Evolutionary conservation across 2,113 vertebrate species (phyloP).

Genomic region (Percopsis transmontana): DNA sequence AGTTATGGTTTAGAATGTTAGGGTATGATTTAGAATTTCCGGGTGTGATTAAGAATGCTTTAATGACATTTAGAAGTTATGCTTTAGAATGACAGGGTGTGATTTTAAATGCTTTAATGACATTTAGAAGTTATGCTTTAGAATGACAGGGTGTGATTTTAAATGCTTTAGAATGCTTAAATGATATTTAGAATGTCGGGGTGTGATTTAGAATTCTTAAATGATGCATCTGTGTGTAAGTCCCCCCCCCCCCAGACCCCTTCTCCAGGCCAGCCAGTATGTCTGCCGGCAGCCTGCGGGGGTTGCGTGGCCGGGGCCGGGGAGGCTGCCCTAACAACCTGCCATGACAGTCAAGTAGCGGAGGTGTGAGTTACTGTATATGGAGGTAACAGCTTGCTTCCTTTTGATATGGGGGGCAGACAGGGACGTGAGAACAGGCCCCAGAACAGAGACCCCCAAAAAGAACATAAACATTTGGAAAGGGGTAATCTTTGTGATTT

Average conservation of each 20-base stretch:
- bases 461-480: background rate
- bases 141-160: too few species aligned
- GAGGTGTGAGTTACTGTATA: conserved; percentile 68
- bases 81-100: too few species aligned
- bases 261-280: conserved; percentile 7
- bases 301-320: background rate
- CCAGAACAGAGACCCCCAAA: conserved; percentile 9
- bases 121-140: too few species aligned
- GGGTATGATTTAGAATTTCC: too few species aligned
- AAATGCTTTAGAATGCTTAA: too few species aligned
- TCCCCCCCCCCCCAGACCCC: background rate
- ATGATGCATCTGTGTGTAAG: conserved; percentile 7
- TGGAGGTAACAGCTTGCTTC: conserved; percentile 39
- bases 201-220: too few species aligned
- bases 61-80: too few species aligned
- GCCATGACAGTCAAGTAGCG: conserved; percentile 52
- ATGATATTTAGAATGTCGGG: background rate
- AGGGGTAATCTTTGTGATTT: background rate
- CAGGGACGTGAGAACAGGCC: conserved; percentile 54
- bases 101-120: too few species aligned
- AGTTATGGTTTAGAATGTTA: too few species aligned
- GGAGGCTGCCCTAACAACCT: conserved; percentile 55
- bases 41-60: too few species aligned
- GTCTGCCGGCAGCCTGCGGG: conserved; percentile 15
- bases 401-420: conserved; percentile 73